Evolutionary conservation across 2,797 vertebrate genomes (phyloP), one percentile per base, ranked within the genome.

Genomic region (Catharus ustulatus): DNA sequence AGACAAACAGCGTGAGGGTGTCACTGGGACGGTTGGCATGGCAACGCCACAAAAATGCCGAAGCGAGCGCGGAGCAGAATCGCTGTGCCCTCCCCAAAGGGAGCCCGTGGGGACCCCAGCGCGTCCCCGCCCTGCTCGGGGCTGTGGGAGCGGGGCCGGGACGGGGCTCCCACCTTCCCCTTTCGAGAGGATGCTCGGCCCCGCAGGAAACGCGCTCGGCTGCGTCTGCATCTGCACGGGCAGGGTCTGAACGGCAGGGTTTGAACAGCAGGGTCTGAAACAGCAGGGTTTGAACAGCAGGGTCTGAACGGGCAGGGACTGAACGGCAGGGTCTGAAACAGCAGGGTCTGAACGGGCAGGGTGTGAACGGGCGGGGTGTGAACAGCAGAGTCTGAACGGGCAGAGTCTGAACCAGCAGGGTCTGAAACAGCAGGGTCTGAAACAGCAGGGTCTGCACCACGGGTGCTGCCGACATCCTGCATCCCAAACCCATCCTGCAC

Each of bases 21-120:
- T 64, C 87, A 54, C 93, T 6, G 29, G 94, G 87, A 81, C 16
- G 27, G 96, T 96, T 59, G 96, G 43, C 87, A 88, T 42, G 86
- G 79, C 66, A 94, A 96, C 89, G 48, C 32, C 71, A 54, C 86
- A 93, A 93, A 55, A 91, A 57, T 3, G 49, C 89, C 75, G 71
- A 87, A 64, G 26, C 45, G 4, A 84, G n/a, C 49, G 7, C 3
- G 36, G 80, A 72, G 67, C 62, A 22, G 66, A 66, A n/a, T 19
- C 4, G 0, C 42, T 4, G 38, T 12, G 62, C 58, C 54, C 49
- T 67, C 38, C 68, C 49, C 23, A 9, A 17, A 18, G 45, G 48
- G 78, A 61, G 34, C 27, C 46, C 29, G 32, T 5, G n/a, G 58
- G 64, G 34, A 3, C 34, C 54, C 52, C 51, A 4, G 15, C 5